Percentiles rank a stretch among this genome's conserved stretches.
phyloP scores from a whole-genome alignment of 2,888 invertebrate species.

The Saturnia pavonia region DNA sequence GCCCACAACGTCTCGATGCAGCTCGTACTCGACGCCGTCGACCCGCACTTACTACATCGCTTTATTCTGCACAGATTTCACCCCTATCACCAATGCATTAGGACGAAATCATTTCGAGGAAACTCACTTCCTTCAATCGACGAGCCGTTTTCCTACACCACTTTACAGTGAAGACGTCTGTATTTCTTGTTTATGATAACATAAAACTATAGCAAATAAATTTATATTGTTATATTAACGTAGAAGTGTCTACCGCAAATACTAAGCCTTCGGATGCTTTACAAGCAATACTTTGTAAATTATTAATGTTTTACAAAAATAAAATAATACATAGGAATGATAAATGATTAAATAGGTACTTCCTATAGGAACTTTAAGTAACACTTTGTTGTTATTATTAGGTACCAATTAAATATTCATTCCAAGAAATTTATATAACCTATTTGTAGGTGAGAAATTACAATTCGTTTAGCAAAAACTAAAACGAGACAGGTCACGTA shows the following conservation, averaged over 20 bases:
- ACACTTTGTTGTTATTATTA: background rate
- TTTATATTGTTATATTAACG: slow-evolving; percentile 61
- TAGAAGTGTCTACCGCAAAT: slow-evolving; percentile 47
- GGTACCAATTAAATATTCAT: background rate
- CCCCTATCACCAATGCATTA: slow-evolving; percentile 64
- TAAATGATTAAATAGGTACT: background rate
- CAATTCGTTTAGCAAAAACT: slow-evolving; percentile 43
- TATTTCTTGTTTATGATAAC: slow-evolving; percentile 71
- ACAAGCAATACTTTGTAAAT: background rate
- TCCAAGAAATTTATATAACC: background rate
- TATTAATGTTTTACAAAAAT: background rate
- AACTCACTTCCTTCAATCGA: slow-evolving; percentile 50
- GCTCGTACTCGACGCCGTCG: slow-evolving; percentile 74
- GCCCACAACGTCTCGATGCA: slow-evolving; percentile 58
- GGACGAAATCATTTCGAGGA: slow-evolving; percentile 50
- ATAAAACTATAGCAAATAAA: slow-evolving; percentile 71
- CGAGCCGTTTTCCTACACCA: slow-evolving; percentile 59
- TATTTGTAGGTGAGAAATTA: background rate
- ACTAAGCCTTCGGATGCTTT: slow-evolving; percentile 25
- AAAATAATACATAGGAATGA: background rate
- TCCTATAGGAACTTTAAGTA: background rate
- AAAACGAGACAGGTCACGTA: slow-evolving; percentile 69
- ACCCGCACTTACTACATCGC: slow-evolving; percentile 56
- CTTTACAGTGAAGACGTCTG: slow-evolving; percentile 72
- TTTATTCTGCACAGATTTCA: slow-evolving; percentile 61